These are phyloP conservation scores for Morpho deidamia DNA, from an alignment of 2,888 invertebrate species.

Conservation along the genomic window DNA sequence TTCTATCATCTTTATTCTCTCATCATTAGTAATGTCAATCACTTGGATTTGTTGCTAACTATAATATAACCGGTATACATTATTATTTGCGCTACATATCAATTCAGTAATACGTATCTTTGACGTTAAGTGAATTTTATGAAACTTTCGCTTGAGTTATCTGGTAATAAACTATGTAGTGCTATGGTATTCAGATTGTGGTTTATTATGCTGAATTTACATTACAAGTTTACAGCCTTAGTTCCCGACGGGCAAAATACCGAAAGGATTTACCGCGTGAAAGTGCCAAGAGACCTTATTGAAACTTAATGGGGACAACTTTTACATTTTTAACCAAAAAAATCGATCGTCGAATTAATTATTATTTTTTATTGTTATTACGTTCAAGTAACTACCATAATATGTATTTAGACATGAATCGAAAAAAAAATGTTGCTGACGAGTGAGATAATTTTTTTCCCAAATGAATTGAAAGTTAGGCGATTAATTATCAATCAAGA, in stretches of 20 bases:
- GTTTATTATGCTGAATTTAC: slow-evolving; percentile 22
- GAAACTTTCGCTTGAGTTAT: slow-evolving; percentile 20
- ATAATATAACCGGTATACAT: no score
- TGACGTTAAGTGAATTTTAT: slow-evolving; percentile 3
- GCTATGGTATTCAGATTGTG: slow-evolving; percentile 17
- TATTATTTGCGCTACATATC: background rate
- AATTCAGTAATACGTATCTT: background rate
- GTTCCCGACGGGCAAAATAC: slow-evolving; percentile 16
- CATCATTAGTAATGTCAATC: no score
- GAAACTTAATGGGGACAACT: slow-evolving; percentile 1
- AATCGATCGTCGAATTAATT: no score
- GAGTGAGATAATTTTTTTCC: no score
- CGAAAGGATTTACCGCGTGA: slow-evolving; percentile 21
- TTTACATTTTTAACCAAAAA: background rate
- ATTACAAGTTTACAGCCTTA: slow-evolving; percentile 19
- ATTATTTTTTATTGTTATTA: no score
- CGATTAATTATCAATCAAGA: no score
- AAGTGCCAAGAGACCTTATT: slow-evolving; percentile 5
- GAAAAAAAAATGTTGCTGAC: no score
- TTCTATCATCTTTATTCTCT: no score
- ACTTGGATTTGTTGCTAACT: no score
- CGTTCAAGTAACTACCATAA: no score
- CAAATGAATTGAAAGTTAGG: no score
- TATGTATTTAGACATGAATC: no score
- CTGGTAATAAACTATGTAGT: slow-evolving; percentile 16